These are phyloP conservation scores for Xiphophorus birchmanni DNA, from an alignment of 2,797 vertebrate species.

Conservation along the genomic window DNA sequence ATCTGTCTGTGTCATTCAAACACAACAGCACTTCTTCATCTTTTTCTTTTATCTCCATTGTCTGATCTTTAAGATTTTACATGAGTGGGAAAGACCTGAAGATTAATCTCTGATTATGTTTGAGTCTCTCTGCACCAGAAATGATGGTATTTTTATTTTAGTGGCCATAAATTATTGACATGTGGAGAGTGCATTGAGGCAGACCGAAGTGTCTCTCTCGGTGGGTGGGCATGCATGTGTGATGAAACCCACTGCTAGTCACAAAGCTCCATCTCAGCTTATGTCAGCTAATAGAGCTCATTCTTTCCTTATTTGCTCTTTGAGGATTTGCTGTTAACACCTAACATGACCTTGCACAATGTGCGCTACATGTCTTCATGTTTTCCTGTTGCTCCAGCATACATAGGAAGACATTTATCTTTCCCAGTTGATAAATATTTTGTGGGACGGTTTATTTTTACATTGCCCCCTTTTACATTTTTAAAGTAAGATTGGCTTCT, in stretches of 20 bases:
- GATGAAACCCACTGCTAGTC: slow-evolving; percentile 62
- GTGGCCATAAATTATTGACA: slow-evolving; percentile 81
- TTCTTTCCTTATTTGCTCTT: slow-evolving; percentile 42
- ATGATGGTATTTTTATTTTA: slow-evolving; percentile 82
- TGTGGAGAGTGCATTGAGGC: slow-evolving; percentile 74
- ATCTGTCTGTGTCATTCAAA: slow-evolving; percentile 24
- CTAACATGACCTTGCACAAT: slow-evolving; percentile 2
- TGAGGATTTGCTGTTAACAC: slow-evolving; percentile 21
- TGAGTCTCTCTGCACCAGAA: slow-evolving; percentile 56
- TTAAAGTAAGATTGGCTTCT: slow-evolving; percentile 25
- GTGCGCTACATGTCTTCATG: neutral
- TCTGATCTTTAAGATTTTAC: slow-evolving; percentile 22
- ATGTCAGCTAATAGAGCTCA: slow-evolving; percentile 40
- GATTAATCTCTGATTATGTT: slow-evolving; percentile 61
- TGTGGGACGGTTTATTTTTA: slow-evolving; percentile 46
- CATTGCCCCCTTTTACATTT: slow-evolving; percentile 18
- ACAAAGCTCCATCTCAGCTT: slow-evolving; percentile 44
- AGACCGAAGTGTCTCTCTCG: slow-evolving; percentile 52
- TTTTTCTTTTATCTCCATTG: neutral
- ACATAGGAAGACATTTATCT: slow-evolving; percentile 16
- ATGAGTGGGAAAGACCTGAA: slow-evolving; percentile 7
- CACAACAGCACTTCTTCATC: neutral
- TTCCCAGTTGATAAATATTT: slow-evolving; percentile 30
- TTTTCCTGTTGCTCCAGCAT: neutral
- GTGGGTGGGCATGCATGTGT: slow-evolving; percentile 59